Evolutionary conservation across 2,888 invertebrate species (phyloP), one percentile per base, ranked within the genome.

Genomic region (Rhagium mordax): DNA sequence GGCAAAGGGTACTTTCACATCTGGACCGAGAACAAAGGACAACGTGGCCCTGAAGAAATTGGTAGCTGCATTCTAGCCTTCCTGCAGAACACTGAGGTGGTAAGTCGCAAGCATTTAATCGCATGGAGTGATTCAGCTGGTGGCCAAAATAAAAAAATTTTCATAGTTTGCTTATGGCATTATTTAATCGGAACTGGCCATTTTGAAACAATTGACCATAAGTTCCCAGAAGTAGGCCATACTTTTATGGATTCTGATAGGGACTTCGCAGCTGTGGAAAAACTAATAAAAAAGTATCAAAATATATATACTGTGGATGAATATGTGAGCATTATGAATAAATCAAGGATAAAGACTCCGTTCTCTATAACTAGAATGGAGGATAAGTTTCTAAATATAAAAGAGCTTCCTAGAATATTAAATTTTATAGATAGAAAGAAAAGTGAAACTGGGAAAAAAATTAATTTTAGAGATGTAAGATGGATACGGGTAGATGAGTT

Each of bases 211-310:
- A 79, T 81, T 21, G 81, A 82, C 49, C 82, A 83, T 74, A 83
- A 84, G 73, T 83, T 82, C 79, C 81, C 84, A 6, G 82, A 81
- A 71, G 84, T 84, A 18, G 84, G 83, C n/a, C 81, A 74, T 33
- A 74, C 59, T 29, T 75, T 74, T 55, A 74, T 74, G 65, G 71
- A 74, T 80, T 60, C 33, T 29, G 10, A 70, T 24, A 61, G n/a
- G n/a, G 65, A 71, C 51, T 71, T 66, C 66, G 83, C 81, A 53
- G 72, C 77, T 53, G 81, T 83, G 29, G 82, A 84, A 79, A 84
- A 84, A 72, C 73, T 76, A 61, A 60, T 84, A 33, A 66, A 81
- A 51, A 82, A 81, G 72, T 75, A 82, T 76, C 81, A 82, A 72
- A 78, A 82, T 73, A 72, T 83, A 51, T 83, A 80, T 79, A 74